Evolutionary conservation across 2,113 vertebrate genomes (phyloP), one percentile per base, ranked within the genome.

Genomic region (Periophthalmus modestus): DNA sequence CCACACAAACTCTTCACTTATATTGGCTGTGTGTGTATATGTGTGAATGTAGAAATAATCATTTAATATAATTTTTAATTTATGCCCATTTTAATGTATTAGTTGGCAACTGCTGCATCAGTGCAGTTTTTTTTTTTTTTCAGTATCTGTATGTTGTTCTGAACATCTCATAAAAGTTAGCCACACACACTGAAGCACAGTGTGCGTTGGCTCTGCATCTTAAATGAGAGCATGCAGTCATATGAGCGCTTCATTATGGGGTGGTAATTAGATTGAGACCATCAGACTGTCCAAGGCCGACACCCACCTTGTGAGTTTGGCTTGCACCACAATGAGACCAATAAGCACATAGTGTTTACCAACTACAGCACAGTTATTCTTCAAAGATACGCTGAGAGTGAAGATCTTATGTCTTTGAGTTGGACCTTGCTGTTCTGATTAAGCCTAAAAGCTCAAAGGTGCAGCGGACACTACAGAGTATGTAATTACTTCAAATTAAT

Each of bases 201-300:
- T 24, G 23, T 21, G 71, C 74, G 77, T 36, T 36, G 66, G 62
- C 72, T 68, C 55, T 14, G 62, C 62, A 71, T 78, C 73, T 28
- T 77, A 82, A 92, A 87, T 86, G 76, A 84, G 75, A 54, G 71
- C 68, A 82, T 84, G 79, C 78, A 80, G 78, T 80, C 81, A 74
- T 81, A 84, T 85, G 88, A 85, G 82, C 82, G 73, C 73, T 84
- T 90, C 81, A 85, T 91, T 86, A 88, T 81, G 84, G 84, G 69
- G 82, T 79, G 85, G 82, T 90, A 89, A 92, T 91, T 92, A 87
- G 82, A 69, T 71, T 34, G 79, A 71, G 85, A 78, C 69, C 86
- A 87, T 89, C 87, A 87, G 81, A 71, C 81, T 80, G 82, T 85
- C 87, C 84, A 77, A 75, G 72, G 69, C 36, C 23, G 7, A 66